These are phyloP conservation scores for Neosilurus hyrtlii DNA, from an alignment of 2,797 vertebrate species.

Conservation along the genomic window DNA sequence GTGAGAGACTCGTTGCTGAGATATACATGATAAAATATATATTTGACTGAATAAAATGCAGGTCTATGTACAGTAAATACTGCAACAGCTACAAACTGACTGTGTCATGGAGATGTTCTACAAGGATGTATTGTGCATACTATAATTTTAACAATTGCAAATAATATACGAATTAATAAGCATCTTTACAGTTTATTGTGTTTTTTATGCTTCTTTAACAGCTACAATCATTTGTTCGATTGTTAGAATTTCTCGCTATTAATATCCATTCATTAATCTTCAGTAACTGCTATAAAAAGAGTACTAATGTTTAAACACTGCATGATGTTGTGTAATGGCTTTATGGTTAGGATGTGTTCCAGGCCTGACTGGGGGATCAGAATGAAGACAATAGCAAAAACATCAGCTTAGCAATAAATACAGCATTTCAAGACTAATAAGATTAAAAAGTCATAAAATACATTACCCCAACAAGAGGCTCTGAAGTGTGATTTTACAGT, in stretches of 20 bases:
- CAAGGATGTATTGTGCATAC: background rate
- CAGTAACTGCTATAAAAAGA: background rate
- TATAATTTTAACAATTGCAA: background rate
- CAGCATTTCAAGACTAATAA: background rate
- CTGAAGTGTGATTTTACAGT: background rate
- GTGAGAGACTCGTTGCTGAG: constrained; percentile 19
- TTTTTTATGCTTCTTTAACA: background rate
- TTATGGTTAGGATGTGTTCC: background rate
- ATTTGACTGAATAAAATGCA: constrained; percentile 1
- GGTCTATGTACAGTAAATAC: background rate
- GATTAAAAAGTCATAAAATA: background rate
- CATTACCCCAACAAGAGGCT: background rate
- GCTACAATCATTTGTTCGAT: background rate
- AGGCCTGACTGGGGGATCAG: background rate
- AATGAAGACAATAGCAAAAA: background rate
- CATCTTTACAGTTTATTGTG: background rate
- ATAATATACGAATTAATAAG: background rate
- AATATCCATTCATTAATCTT: too few species aligned
- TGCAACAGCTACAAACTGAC: background rate
- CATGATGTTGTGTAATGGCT: background rate
- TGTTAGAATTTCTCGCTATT: background rate
- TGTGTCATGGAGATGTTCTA: background rate
- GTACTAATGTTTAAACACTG: background rate
- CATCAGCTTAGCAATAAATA: background rate
- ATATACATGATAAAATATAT: constrained; percentile 22